Conservation (phyloP, 2,888 invertebrate genomes). For the Oegoconia quadripuncta region DNA sequence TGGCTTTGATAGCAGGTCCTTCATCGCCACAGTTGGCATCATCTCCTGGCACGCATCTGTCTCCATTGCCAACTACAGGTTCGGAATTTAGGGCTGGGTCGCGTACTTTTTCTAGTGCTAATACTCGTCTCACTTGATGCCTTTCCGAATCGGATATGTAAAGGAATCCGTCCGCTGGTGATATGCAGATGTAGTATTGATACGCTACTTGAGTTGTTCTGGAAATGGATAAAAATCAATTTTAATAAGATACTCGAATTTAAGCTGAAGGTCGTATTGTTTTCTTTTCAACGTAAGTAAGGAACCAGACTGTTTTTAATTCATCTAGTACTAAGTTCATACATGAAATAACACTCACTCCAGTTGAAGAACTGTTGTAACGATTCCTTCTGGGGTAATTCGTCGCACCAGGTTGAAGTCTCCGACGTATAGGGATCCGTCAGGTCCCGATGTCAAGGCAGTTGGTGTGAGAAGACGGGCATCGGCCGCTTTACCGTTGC, state of each 20-base stretch:
- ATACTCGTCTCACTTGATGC: constrained; percentile 90
- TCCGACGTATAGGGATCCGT: constrained; percentile 97
- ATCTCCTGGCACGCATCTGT: constrained; percentile 96
- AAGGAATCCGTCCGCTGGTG: constrained; percentile 96
- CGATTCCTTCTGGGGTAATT: constrained; percentile 93
- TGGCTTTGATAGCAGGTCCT: constrained; percentile 92
- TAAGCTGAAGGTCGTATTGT: too few species aligned
- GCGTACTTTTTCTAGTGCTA: constrained; percentile 87
- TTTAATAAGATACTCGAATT: too few species aligned
- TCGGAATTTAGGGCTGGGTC: constrained; percentile 92
- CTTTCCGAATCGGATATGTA: constrained; percentile 98
- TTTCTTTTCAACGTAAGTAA: too few species aligned
- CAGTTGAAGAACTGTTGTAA: constrained; percentile 92
- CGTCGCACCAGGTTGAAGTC: constrained; percentile 97
- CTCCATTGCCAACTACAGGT: constrained; percentile 93
- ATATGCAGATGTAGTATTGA: constrained; percentile 97
- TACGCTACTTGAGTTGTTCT: constrained; percentile 97
- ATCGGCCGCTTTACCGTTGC: constrained; percentile 91
- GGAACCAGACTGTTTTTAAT: not conserved
- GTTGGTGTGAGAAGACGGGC: constrained; percentile 94
- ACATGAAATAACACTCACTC: constrained; percentile 76
- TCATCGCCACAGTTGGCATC: constrained; percentile 98
- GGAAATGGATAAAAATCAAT: constrained; percentile 40
- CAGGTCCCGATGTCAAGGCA: constrained; percentile 95
- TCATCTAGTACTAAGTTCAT: not conserved